A percentile compares a stretch with the other conserved stretches of the same genome.
phyloP scores from a whole-genome alignment of 2,113 vertebrate species.

The Nesospiza acunhae region DNA sequence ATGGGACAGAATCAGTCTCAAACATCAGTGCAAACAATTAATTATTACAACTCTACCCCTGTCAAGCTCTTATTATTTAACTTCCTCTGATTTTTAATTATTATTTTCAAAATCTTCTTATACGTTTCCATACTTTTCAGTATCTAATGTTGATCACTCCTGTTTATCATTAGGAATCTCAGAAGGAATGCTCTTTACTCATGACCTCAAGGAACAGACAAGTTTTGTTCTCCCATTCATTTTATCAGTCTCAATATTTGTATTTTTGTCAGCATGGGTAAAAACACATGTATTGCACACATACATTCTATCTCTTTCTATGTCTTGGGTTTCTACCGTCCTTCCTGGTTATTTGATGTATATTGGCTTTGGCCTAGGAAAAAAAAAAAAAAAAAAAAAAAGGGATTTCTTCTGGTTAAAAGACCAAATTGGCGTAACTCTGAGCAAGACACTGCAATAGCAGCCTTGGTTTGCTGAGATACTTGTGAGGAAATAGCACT shows the following conservation, averaged over 20 bases:
- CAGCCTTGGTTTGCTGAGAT: not conserved
- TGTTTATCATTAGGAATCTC: not conserved
- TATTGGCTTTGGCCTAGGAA: not conserved
- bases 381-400: not conserved
- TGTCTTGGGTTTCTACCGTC: not conserved
- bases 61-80: not conserved
- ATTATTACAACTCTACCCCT: not conserved
- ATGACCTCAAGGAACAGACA: not conserved
- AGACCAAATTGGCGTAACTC: not conserved
- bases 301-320: not conserved
- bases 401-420: not conserved
- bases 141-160: not conserved
- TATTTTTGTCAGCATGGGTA: not conserved
- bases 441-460: not conserved
- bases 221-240: not conserved
- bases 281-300: rapidly evolving
- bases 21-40: not conserved
- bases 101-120: not conserved
- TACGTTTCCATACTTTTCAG: not conserved
- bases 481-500: not conserved
- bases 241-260: not conserved
- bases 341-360: not conserved
- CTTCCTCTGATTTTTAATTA: not conserved
- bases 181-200: not conserved
- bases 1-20: not conserved